Evolutionary conservation across 2,113 vertebrate genomes (phyloP).

Genomic region (Columba livia): DNA sequence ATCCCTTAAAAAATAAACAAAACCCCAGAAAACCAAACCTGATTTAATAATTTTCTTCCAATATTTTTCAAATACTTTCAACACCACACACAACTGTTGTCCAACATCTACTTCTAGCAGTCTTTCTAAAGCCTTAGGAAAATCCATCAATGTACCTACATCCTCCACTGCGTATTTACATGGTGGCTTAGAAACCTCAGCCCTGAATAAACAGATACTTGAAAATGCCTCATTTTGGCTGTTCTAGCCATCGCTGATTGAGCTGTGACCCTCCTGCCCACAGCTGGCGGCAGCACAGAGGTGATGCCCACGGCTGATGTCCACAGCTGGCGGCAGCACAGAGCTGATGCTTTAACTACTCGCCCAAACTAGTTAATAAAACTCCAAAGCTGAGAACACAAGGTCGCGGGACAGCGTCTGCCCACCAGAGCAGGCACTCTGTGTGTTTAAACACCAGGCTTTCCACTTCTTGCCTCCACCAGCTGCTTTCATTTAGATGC

Average conservation of each 20-base stretch:
- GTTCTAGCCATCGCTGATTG: neutral
- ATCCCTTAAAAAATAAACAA: neutral
- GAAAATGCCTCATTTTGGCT: neutral
- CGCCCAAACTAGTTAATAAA: neutral
- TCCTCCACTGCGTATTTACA: neutral
- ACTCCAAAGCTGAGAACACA: neutral
- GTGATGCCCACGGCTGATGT: too few relatives aligned
- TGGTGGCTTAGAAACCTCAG: neutral
- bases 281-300: neutral
- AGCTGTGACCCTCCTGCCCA: neutral
- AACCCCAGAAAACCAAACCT: neutral
- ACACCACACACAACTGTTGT: neutral
- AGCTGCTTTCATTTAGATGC: slow-evolving; percentile 56
- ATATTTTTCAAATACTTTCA: neutral
- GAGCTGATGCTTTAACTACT: neutral
- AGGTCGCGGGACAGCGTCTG: neutral
- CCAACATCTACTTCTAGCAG: neutral
- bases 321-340: too few relatives aligned
- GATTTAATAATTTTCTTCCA: neutral
- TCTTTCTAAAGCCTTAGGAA: neutral
- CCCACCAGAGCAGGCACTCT: neutral
- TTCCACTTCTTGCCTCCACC: neutral
- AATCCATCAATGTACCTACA: neutral
- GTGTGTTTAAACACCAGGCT: neutral
- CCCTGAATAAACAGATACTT: neutral